Evolutionary conservation across 1,140 invertebrate species (phyloP).

Genomic region (Chironomus tepperi): DNA sequence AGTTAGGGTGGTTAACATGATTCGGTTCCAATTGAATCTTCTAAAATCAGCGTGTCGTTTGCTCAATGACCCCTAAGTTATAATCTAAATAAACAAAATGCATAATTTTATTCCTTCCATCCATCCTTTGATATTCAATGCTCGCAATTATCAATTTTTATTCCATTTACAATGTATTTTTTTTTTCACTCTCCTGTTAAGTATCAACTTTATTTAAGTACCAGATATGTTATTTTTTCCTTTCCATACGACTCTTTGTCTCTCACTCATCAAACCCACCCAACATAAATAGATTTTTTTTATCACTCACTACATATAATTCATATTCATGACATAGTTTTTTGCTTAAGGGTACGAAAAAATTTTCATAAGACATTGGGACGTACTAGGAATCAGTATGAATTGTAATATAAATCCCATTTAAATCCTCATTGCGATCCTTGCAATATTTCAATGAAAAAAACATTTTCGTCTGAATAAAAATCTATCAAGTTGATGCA

Average conservation of each 20-base stretch:
- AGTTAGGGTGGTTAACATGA: neutral
- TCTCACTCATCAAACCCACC: neutral
- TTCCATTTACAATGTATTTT: too few species aligned
- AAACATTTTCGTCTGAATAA: neutral
- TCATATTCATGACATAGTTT: slow-evolving; percentile 22
- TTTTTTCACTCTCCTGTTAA: neutral
- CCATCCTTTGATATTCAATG: neutral
- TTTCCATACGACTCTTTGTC: too few species aligned
- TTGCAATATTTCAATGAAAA: neutral
- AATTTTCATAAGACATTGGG: neutral
- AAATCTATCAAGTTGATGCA: slow-evolving; percentile 16
- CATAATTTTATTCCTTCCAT: neutral
- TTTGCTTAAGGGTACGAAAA: neutral
- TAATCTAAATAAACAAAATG: slow-evolving; percentile 21
- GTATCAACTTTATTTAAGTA: slow-evolving; percentile 14
- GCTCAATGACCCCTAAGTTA: slow-evolving; percentile 15
- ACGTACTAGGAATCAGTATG: neutral
- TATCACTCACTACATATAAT: slow-evolving; percentile 17
- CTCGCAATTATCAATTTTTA: slow-evolving; percentile 9
- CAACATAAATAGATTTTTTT: slow-evolving; percentile 3
- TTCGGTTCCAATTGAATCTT: neutral
- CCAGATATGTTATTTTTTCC: neutral
- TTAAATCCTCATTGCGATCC: neutral
- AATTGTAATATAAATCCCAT: neutral
- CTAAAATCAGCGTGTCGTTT: slow-evolving; percentile 2